Base-by-base conservation (phyloP, 2,888 invertebrate genomes). In the Tachina fera region DNA sequence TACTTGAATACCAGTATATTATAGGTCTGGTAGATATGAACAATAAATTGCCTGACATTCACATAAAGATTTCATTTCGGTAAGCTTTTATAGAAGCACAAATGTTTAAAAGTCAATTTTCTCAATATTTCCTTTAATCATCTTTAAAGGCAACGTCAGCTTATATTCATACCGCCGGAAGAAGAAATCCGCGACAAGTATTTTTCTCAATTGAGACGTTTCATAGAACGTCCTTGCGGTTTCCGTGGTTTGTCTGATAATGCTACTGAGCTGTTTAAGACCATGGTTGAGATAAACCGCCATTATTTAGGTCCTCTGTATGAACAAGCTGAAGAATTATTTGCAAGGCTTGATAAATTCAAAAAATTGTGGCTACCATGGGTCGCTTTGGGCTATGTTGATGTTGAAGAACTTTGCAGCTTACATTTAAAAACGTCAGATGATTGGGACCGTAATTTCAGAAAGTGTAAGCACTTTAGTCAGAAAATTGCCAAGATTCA, bases 401-500 rank as follows among this genome's bases (percentile, higher is more conserved):
- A 98, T 91, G 93, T 97, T 49, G 96, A 96, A 79, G 95, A 94
- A 84, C 93, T 97, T 80, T 96, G 96, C 61, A 93, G 94, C 19
- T 93, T 95, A 49, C 95, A 96, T 88, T 93, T 98, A 70, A 93
- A 93, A 4, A 94, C 94, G 9, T 95, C 97, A 72, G 94, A 94
- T 6, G 96, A 98, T 91, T 99, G 97, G 97, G 98, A 98, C 91
- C 92, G 94, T 74, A 98, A 98, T 93, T 97, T 98, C 92, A 96
- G 96, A 84, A 96, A 96, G 0, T 96, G 98, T 88, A 98, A 98
- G 93, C 95, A 96, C 1, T 96, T 97, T 90, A 97, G 97, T n/a
- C 97, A 98, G 90, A 97, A 98, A 90, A 96, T 98, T 85, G 97
- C 97, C n/a, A 97, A 97, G 92, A 94, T 98, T 90, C 96, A 97